Evolutionary conservation across 2,797 vertebrate genomes (phyloP), one percentile per base, ranked within the genome.

Genomic region (Acomys russatus): DNA sequence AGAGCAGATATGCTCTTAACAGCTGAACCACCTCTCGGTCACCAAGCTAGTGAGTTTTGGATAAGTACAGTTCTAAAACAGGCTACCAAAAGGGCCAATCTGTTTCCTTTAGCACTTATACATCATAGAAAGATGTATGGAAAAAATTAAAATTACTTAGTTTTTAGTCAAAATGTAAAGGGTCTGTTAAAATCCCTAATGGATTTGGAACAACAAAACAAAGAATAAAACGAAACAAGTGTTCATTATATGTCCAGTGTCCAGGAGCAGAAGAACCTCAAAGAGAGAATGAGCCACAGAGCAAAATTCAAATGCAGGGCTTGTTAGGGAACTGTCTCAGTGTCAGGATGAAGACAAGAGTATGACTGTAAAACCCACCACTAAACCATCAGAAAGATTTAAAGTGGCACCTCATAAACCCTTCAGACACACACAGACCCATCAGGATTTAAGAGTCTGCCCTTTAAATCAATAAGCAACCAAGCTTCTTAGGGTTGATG

Each of bases 371-470:
- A 97, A 92, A 92, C 49, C 56, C 66, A 82, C 73, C 90, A 83
- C 84, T 88, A 90, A 88, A 77, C 66, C 66, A 80, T 94, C 90
- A 92, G 61, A 73, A 91, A 80, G 91, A 94, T 96, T 91, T 91
- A 97, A 93, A 54, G 87, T 68, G 33, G 71, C 83, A 35, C 25
- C 80, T 92, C 85, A 35, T 84, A 96, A 91, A 95, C 66, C 78
- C 95, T 96, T 95, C 83, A 94, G 68, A 95, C 20, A 90, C 12
- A 94, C 23, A 73, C 20, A 68, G 56, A 79, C 38, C 38, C 71
- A 33, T 94, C 61, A 76, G 54, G 76, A 97, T 93, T 96, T 96
- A 93, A 93, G 56, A 63, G 12, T 49, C 56, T 85, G 76, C 20
- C 63, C 97, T 95, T 94, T 71, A 30, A 97, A 94, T 85, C 54